These are phyloP conservation scores for Cariama cristata DNA, from an alignment of 2,113 vertebrate genomes.

Conservation along the genomic window DNA sequence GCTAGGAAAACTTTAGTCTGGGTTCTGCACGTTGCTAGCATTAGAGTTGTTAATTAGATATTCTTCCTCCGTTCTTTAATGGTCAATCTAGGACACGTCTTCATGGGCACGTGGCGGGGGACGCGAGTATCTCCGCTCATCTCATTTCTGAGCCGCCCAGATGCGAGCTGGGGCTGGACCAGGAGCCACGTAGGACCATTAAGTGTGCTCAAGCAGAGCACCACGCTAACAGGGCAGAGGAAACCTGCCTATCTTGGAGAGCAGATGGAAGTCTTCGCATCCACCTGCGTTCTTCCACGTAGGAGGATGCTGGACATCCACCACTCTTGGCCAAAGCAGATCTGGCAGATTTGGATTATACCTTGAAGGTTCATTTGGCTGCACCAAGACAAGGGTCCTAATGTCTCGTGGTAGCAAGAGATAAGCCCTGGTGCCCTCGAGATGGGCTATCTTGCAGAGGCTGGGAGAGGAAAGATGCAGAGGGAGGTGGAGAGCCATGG, in stretches of 20 bases:
- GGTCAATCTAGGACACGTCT: not conserved
- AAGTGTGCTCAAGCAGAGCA: not conserved
- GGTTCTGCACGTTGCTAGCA: not conserved
- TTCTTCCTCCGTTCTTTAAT: not conserved
- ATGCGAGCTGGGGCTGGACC: not conserved
- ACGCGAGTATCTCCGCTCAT: accelerated
- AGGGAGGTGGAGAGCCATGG: not conserved
- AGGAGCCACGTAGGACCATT: not conserved
- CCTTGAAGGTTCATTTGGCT: not conserved
- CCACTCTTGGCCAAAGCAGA: not conserved
- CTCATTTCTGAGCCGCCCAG: not conserved
- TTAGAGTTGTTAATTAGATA: not conserved
- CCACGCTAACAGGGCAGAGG: accelerated
- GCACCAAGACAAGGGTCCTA: not conserved
- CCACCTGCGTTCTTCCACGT: accelerated
- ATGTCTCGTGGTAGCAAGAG: not conserved
- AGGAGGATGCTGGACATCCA: no score
- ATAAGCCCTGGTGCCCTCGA: not conserved
- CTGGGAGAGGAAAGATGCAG: not conserved
- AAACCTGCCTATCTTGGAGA: not conserved
- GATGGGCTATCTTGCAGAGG: accelerated
- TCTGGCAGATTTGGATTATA: accelerated
- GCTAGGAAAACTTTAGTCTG: not conserved
- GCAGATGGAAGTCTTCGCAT: not conserved
- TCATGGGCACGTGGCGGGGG: accelerated